Percentiles rank a stretch among this genome's conserved stretches.
Evolutionary conservation across 2,113 vertebrate species (phyloP).

Genomic region (Psittacus erithacus): DNA sequence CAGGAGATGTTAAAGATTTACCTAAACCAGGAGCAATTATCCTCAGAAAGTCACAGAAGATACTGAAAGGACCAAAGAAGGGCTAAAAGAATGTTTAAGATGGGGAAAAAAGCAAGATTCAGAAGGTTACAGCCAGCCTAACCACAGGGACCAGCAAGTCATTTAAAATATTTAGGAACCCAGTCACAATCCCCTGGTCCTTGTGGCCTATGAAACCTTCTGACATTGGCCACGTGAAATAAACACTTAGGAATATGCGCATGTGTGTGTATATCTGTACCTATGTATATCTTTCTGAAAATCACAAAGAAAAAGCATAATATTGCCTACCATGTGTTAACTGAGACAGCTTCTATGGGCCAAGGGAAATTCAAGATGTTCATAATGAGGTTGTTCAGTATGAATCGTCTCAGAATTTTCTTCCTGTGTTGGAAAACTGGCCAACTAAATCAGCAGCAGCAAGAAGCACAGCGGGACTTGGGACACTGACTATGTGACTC

Average conservation of each 20-base stretch:
- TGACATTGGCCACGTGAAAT: not conserved
- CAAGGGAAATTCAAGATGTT: conserved; percentile 11
- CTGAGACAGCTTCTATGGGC: not conserved
- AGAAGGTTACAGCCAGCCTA: not conserved
- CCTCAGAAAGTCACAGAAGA: not conserved
- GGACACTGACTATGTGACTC: not conserved
- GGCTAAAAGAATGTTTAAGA: not conserved
- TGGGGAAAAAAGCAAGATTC: not conserved
- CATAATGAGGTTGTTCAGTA: not conserved
- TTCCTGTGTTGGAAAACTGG: not conserved
- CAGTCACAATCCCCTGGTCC: not conserved
- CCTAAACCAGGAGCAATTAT: not conserved
- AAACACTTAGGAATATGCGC: not conserved
- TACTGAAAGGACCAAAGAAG: not conserved
- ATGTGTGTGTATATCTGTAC: not conserved
- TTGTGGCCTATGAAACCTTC: not conserved
- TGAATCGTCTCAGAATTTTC: not conserved
- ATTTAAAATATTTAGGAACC: not conserved
- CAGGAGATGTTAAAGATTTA: not conserved
- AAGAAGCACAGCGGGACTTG: not conserved
- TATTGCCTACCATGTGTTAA: not conserved
- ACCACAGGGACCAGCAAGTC: not conserved
- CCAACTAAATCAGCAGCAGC: not conserved
- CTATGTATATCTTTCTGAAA: not conserved
- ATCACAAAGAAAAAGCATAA: not conserved